phyloP scores from a whole-genome alignment of 2,797 vertebrate genomes.

The Lerista edwardsae region DNA sequence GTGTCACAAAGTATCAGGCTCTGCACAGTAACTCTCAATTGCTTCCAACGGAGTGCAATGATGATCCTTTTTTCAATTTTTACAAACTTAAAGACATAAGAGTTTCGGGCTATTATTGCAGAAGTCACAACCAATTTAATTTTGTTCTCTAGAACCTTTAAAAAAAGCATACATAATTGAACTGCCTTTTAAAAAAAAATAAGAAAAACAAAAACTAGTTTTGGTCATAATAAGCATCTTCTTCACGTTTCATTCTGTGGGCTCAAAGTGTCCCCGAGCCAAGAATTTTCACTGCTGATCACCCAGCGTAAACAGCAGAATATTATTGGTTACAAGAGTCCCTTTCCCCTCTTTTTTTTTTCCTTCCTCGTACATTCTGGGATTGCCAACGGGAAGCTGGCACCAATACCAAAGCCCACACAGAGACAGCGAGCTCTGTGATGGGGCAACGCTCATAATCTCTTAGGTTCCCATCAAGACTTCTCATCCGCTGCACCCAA shows the following conservation, averaged over 20 bases:
- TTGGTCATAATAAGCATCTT: neutral
- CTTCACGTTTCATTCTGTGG: neutral
- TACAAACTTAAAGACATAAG: too few species aligned
- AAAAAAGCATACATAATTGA: neutral
- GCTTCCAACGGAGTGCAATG: too few species aligned
- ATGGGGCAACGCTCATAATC: too few species aligned
- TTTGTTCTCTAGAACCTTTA: neutral
- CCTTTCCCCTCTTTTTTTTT: neutral
- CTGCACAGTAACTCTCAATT: too few species aligned
- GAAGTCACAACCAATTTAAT: neutral
- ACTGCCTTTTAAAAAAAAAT: neutral
- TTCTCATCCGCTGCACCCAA: accelerated
- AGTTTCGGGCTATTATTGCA: too few species aligned
- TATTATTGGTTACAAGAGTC: neutral
- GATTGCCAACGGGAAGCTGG: neutral
- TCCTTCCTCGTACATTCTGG: too few species aligned
- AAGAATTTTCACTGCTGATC: neutral
- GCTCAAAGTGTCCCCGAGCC: too few species aligned
- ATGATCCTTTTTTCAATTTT: too few species aligned
- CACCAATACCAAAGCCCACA: neutral
- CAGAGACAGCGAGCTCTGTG: neutral
- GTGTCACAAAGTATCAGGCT: neutral
- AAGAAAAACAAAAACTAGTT: neutral
- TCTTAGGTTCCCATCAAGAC: neutral
- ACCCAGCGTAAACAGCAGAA: neutral